Percentiles rank a stretch among this genome's conserved stretches.
Conservation (phyloP, 2,113 vertebrate species). For the Clarias macrocephalus region DNA sequence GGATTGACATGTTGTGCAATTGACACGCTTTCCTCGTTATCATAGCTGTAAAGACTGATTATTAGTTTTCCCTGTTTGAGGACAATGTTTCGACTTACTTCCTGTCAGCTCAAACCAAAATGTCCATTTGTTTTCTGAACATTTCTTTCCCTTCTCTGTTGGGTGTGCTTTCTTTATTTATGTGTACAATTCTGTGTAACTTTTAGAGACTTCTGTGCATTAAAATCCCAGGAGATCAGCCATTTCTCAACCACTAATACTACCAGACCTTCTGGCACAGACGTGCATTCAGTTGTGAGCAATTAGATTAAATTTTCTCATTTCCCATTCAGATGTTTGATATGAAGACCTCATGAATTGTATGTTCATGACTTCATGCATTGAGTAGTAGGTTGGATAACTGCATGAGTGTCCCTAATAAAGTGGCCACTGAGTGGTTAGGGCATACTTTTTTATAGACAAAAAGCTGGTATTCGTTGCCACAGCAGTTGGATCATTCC, state of each 20-base stretch:
- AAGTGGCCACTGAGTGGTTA: background rate
- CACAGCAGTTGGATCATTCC: background rate
- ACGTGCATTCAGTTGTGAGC: background rate
- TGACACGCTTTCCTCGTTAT: background rate
- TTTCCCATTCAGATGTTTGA: background rate
- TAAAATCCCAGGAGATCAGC: background rate
- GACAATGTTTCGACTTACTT: no score
- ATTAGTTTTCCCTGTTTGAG: background rate
- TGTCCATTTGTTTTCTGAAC: background rate
- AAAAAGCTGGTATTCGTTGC: background rate
- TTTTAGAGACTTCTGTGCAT: background rate
- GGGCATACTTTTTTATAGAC: background rate
- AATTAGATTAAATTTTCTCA: background rate
- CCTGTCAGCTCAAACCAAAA: background rate
- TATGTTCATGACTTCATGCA: background rate
- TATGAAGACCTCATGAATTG: background rate
- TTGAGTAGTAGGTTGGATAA: background rate
- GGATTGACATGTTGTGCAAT: background rate
- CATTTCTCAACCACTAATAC: background rate
- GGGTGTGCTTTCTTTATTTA: background rate
- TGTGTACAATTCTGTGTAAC: background rate
- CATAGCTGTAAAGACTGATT: background rate
- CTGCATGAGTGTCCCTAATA: background rate
- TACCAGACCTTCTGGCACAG: background rate
- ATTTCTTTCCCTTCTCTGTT: background rate